These are phyloP conservation scores for Psittacula derbiana DNA, from an alignment of 2,797 vertebrate genomes.

Conservation along the genomic window DNA sequence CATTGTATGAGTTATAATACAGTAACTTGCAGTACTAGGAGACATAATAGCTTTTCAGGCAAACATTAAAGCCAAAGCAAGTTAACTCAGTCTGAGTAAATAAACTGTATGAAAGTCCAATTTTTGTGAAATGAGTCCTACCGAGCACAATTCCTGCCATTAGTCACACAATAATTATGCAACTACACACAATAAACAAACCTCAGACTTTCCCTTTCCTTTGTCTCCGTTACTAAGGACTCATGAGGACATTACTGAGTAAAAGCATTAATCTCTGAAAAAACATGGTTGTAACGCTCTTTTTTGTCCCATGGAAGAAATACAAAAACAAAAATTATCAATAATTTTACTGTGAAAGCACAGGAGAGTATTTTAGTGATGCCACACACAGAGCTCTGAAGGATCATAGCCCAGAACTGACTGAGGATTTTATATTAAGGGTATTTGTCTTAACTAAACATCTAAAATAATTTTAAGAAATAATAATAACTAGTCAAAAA, in stretches of 20 bases:
- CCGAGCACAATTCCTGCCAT: constrained; percentile 31
- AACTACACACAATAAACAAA: constrained; percentile 50
- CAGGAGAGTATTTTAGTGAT: constrained; percentile 81
- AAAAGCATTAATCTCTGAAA: constrained; percentile 65
- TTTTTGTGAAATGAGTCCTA: constrained; percentile 36
- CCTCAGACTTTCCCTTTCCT: constrained; percentile 19
- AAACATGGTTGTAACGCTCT: constrained; percentile 51
- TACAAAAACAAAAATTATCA: constrained; percentile 82
- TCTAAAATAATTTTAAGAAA: constrained; percentile 80
- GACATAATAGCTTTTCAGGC: not conserved
- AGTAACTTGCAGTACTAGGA: not conserved
- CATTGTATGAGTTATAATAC: not conserved
- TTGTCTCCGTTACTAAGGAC: constrained; percentile 4
- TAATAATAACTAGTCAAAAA: constrained; percentile 61
- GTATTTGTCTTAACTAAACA: constrained; percentile 87
- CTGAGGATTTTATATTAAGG: constrained; percentile 83
- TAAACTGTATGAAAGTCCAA: not conserved
- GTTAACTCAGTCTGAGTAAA: constrained; percentile 33
- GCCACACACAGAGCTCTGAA: constrained; percentile 70
- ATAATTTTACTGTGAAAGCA: constrained; percentile 75
- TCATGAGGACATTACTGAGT: constrained; percentile 47
- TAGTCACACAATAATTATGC: constrained; percentile 55
- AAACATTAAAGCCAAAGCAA: constrained; percentile 6
- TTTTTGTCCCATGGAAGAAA: constrained; percentile 82
- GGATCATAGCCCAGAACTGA: constrained; percentile 79